Conservation (phyloP, 2,888 invertebrate species). For the Cantharis flavilabris region DNA sequence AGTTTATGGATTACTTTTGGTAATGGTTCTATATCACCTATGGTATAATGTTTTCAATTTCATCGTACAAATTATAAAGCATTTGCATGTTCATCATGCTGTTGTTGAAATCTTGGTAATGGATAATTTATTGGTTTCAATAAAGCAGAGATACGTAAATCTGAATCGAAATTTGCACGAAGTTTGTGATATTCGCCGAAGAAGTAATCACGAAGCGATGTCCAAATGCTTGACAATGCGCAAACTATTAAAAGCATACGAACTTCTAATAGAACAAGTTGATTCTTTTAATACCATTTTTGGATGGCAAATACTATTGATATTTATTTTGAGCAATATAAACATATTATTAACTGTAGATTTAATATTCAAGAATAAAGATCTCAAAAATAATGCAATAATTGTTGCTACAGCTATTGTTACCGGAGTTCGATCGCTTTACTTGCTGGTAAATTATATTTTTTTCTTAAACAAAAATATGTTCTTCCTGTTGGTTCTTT, state of each 20-base stretch:
- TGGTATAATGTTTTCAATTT: neutral
- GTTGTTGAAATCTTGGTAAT: neutral
- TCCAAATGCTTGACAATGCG: neutral
- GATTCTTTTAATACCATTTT: neutral
- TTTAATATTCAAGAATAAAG: neutral
- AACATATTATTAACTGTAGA: neutral
- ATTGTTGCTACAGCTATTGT: neutral
- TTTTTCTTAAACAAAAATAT: neutral
- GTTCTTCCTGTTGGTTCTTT: neutral
- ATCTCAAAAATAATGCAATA: neutral
- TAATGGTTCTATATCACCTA: neutral
- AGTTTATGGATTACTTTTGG: neutral
- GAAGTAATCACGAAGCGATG: neutral
- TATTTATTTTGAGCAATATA: neutral
- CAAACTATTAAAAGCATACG: neutral
- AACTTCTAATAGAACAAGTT: neutral
- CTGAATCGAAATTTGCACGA: neutral
- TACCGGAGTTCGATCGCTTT: neutral
- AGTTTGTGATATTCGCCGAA: neutral
- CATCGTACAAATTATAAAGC: accelerated
- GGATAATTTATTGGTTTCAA: neutral
- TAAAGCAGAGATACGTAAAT: neutral
- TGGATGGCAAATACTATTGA: neutral
- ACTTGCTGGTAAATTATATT: neutral
- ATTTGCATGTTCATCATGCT: neutral